Base-by-base conservation (phyloP, 1,140 invertebrate genomes). In the Leptinotarsa texana region DNA sequence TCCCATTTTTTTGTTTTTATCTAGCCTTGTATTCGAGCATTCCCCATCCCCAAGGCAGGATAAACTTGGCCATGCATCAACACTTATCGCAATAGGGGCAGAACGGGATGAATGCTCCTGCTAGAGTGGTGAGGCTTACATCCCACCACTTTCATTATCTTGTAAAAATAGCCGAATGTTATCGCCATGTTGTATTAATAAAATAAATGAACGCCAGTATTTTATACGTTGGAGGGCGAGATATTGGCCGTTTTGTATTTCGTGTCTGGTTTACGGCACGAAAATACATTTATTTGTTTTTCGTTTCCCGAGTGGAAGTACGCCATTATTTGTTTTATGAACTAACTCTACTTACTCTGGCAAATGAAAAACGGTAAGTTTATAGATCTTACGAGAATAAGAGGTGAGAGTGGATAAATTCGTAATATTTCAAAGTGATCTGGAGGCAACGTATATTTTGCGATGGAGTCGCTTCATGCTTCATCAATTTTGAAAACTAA, bases 71-170 rank as follows among this genome's bases (percentile, higher is more conserved):
- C 51, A 63, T 73, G 72, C 42, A 63, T 73, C 72, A 73, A 63
- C 61, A 73, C 72, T 73, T 63, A 73, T 73, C 72, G 21, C 24
- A 33, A 22, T 13, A 13, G 24, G 17, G 72, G 61, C n/a, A 57
- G 27, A 24, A 24, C 22, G 22, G 27, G 27, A 66, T 49, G 67
- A 18, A 48, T 18, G 47, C 61, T 61, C 13, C 22, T 24, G 18
- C 47, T 21, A 57, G 13, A 72, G 69, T 62, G 21, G 27, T 65
- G 67, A 18, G 21, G 27, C 67, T 69, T 49, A 42, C 24, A 49
- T 47, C 67, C 72, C 61, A 21, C 61, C 61, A 63, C 72, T 73
- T 73, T 73, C 72, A 73, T 73, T 73, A 73, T 73, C 61, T 73
- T 73, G 61, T 62, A 73, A 73, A 73, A 73, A 73, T 73, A 73